Base-by-base conservation (phyloP, 2,888 invertebrate species). In the Machimus rusticus region DNA sequence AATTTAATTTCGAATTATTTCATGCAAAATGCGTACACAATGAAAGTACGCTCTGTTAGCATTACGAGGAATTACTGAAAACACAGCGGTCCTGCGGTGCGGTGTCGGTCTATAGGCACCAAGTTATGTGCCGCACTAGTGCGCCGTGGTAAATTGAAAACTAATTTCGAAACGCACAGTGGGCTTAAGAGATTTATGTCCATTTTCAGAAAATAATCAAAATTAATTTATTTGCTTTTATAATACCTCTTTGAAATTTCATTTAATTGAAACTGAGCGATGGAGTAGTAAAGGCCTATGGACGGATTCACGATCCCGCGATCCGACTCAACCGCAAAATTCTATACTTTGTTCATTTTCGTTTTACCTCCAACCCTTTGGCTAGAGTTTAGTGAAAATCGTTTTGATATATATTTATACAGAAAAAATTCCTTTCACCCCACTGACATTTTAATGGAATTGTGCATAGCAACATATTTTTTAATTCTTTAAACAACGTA, bases 1-100 rank as follows among this genome's bases (percentile, higher is more conserved):
- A 85, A 85, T 85, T 85, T 85, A 85, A 85, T 84, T 84, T 66
- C 34, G 23, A 66, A 74, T 85, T 85, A 85, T 85, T 85, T 85
- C 37, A 39, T 85, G 74, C 82, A 82, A 82, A 82, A 82, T 66
- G 82, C 82, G 82, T 66, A 31, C 28, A 66, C 57, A 82, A 82
- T 57, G 31, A 57, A 51, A 79, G 79, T 23, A 23, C 28, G 31
- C 51, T 46, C 79, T 79, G 51, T 78, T 79, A 79, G 79, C 28
- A 82, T 57, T 66, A 57, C 19, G 51, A 43, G 34, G 57, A 23
- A 66, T 82, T 82, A 82, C 66, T 66, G 66, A 55, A 82, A 82
- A 66, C 31, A 37, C 57, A 57, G 37, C 16, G 66, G 66, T 28
- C 5, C 19, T 57, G 66, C 66, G 28, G 51, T 28, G 55, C 5